phyloP scores from a whole-genome alignment of 2,888 invertebrate species.

The Lasioglossum calceatum region DNA sequence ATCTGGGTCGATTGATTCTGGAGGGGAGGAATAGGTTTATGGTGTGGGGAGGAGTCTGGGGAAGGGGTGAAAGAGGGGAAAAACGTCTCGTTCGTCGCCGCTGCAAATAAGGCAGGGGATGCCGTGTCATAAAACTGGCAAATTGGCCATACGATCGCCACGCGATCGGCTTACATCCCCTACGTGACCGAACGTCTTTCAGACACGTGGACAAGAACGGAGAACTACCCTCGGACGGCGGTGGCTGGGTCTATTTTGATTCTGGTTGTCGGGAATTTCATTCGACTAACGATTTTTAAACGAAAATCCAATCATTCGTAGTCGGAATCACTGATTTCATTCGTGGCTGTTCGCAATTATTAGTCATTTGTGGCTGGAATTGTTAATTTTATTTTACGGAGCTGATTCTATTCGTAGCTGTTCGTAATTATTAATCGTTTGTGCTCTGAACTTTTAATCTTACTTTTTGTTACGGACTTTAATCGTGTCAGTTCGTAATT shows the following conservation, averaged over 20 bases:
- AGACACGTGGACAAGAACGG: background rate
- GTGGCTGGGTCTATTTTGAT: background rate
- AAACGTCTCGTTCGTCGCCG: constrained; percentile 55
- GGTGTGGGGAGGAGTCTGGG: background rate
- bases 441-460: background rate
- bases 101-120: constrained; percentile 64
- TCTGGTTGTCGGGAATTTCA: background rate
- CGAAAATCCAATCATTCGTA: background rate
- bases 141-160: constrained; percentile 76
- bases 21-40: constrained; percentile 2
- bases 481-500: no score
- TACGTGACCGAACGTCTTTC: constrained; percentile 27
- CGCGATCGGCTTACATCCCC: constrained; percentile 43
- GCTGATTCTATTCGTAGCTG: background rate
- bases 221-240: background rate
- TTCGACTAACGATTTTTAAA: background rate
- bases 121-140: constrained; percentile 72
- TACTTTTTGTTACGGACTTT: background rate
- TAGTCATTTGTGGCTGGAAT: background rate
- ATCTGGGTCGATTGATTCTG: constrained; percentile 49
- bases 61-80: background rate
- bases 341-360: background rate
- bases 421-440: background rate
- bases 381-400: background rate
- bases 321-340: background rate